phyloP scores from a whole-genome alignment of 2,888 invertebrate species.

The Pecten maximus region DNA sequence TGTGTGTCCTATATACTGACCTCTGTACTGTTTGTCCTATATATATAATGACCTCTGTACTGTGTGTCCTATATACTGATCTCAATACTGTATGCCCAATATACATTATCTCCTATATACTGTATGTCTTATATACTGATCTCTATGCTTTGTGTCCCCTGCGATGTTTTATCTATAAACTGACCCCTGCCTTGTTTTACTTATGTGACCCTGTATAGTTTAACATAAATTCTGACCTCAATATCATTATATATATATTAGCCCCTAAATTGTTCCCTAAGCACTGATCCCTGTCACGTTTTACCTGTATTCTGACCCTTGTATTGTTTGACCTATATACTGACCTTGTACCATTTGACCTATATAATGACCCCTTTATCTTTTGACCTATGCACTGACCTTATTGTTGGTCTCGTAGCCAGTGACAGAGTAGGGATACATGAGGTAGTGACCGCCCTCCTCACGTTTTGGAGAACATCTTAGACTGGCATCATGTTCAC shows the following conservation, averaged over 20 bases:
- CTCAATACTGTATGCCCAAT: no score
- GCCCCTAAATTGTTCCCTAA: no score
- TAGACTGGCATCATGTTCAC: slow-evolving; percentile 96
- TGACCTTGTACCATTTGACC: no score
- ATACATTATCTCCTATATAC: no score
- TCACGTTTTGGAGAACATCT: slow-evolving; percentile 97
- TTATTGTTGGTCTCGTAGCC: slow-evolving; percentile 98
- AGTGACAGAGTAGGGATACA: slow-evolving; percentile 76
- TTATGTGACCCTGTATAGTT: no score
- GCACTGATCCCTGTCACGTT: background rate
- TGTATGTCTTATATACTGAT: no score
- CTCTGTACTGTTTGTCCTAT: background rate
- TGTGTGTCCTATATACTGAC: background rate
- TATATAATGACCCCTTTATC: background rate
- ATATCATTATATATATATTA: no score
- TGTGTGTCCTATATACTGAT: background rate
- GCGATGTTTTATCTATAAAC: no score
- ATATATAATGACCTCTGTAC: background rate
- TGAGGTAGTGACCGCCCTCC: slow-evolving; percentile 93
- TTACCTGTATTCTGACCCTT: background rate
- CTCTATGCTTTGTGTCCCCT: no score
- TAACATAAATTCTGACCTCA: no score
- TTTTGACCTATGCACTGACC: slow-evolving; percentile 83
- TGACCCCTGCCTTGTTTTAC: no score
- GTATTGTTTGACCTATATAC: background rate